Evolutionary conservation across 2,888 invertebrate genomes (phyloP), one percentile per base, ranked within the genome.

Genomic region (Volucella inflata): DNA sequence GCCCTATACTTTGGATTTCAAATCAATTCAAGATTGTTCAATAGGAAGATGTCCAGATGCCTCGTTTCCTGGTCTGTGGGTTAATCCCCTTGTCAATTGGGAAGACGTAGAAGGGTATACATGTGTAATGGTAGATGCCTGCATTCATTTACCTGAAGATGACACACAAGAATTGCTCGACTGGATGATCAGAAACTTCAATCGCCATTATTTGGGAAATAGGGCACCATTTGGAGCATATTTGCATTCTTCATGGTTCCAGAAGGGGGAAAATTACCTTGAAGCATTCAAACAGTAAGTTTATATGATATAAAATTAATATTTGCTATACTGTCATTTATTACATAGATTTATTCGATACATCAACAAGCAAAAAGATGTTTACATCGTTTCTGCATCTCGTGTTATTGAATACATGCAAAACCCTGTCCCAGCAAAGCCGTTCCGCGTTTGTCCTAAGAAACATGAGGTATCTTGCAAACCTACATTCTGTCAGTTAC

Each of bases 211-310:
- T 90, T 87, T 93, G 1, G 93, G 93, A 6, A 95, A 94, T 89
- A 93, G 94, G 0, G 94, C 96, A 6, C 96, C 95, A 0, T 95
- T 95, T 89, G 95, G 95, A 1, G 93, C 95, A 88, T 95, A 93
- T 89, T 90, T 95, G 60, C 95, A 95, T 89, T 94, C 95, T 2
- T 93, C 94, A 6, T 95, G 95, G 94, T 94, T 95, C 88, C 71
- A 93, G 0, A 89, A 89, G 36, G 91, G 93, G 74, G 92, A 92
- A 11, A 93, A 93, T 30, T 90, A 94, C 44, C 90, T 92, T 9
- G 90, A 91, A 0, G 95, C 94, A 1, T 93, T 94, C 44, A 89
- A 90, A 11, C 92, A 93, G 88, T 91, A 72, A 77, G 89, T 87
- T 59, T 17, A n/a, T 1, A 0, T 12, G 0, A 30, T 17, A 12